Conservation (phyloP, 2,888 invertebrate species). For the Opisthograptis luteolata region DNA sequence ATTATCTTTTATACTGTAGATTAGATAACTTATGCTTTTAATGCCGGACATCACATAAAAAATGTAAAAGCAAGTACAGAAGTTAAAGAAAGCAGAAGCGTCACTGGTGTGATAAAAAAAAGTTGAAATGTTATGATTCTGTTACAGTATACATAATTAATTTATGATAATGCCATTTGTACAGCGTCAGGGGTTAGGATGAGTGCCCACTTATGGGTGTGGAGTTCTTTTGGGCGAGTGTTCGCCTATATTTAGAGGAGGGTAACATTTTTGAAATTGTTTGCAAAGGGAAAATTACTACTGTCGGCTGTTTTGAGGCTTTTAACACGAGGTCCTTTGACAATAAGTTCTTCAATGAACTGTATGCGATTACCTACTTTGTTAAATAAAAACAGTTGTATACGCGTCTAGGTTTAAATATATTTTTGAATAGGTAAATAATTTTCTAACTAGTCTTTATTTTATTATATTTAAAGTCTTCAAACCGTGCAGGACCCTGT, state of each 20-base stretch:
- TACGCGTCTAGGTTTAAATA: no score
- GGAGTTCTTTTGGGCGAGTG: conserved; percentile 32
- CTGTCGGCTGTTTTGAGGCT: conserved; percentile 6
- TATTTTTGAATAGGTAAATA: no score
- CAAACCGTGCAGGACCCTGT: no score
- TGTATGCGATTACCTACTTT: no score
- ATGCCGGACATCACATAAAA: conserved; percentile 33
- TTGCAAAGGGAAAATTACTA: conserved; percentile 21
- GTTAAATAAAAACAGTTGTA: no score
- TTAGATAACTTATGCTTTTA: conserved; percentile 34
- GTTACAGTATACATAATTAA: conserved; percentile 64
- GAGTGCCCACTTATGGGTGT: conserved; percentile 52
- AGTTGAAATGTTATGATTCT: conserved; percentile 50
- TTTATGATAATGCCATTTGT: conserved; percentile 58
- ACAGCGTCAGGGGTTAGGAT: conserved; percentile 47
- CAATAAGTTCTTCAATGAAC: no score
- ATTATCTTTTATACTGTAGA: conserved; percentile 25
- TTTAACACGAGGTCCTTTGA: not conserved
- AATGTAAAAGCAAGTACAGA: conserved; percentile 37
- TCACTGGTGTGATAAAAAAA: conserved; percentile 40
- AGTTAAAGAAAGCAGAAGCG: conserved; percentile 34
- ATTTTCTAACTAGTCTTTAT: no score
- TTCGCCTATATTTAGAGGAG: conserved; percentile 30
- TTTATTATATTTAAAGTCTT: no score
- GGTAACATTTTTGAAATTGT: conserved; percentile 35